Conservation (phyloP, 2,113 vertebrate genomes). For the Struthio camelus region DNA sequence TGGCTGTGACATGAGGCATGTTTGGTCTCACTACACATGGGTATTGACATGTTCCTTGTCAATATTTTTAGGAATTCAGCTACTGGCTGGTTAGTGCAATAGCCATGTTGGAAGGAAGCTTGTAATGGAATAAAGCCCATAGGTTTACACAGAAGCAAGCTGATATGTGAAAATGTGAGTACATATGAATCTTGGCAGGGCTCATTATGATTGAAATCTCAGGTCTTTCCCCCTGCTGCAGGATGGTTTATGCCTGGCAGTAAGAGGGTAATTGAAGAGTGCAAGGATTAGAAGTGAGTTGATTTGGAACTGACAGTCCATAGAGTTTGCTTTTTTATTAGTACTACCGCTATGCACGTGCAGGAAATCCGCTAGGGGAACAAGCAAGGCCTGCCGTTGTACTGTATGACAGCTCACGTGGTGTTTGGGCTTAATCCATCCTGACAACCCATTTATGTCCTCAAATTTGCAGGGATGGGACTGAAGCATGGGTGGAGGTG, state of each 20-base stretch:
- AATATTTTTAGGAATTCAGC: neutral
- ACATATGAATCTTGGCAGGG: neutral
- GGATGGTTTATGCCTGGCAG: neutral
- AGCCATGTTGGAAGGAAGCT: neutral
- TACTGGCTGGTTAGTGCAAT: neutral
- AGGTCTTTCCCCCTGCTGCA: neutral
- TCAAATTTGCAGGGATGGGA: neutral
- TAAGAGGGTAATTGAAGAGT: neutral
- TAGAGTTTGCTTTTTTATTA: neutral
- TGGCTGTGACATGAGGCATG: neutral
- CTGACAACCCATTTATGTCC: neutral
- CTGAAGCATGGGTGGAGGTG: neutral
- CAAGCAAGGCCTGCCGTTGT: neutral
- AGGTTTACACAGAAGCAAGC: neutral
- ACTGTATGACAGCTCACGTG: neutral
- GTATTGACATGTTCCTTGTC: neutral
- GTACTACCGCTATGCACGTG: neutral
- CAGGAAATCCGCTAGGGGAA: neutral
- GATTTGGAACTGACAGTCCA: neutral
- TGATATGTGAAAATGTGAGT: neutral
- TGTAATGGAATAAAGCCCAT: neutral
- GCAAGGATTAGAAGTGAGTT: neutral
- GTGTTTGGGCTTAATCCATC: neutral
- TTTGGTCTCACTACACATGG: neutral
- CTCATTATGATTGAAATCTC: neutral